phyloP scores from a whole-genome alignment of 1,140 invertebrate species.

The Drosophila novamexicana region DNA sequence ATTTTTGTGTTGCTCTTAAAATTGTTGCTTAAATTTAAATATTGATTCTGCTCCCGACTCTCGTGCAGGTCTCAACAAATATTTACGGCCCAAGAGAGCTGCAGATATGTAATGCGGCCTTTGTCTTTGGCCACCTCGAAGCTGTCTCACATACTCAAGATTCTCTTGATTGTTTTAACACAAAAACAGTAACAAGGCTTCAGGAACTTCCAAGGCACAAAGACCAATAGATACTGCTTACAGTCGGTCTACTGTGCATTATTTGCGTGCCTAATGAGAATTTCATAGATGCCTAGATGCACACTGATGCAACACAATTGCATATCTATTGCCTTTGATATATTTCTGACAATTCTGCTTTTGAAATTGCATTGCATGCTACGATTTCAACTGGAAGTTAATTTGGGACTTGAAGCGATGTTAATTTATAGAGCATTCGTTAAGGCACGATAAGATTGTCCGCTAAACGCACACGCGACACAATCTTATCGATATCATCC shows the following conservation, averaged over 20 bases:
- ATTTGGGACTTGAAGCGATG: not conserved
- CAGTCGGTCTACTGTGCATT: conserved; percentile 49
- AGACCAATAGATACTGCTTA: conserved; percentile 23
- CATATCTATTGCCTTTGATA: not conserved
- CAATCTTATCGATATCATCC: conserved; percentile 42
- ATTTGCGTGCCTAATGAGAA: conserved; percentile 68
- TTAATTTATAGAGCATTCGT: conserved; percentile 14
- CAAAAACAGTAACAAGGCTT: conserved; percentile 1
- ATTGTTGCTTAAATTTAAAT: conserved; percentile 70
- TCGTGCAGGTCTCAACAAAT: conserved; percentile 41
- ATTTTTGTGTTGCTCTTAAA: conserved; percentile 16
- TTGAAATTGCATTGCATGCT: conserved; percentile 5
- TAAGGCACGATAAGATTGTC: conserved; percentile 30
- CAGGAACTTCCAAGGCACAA: not conserved
- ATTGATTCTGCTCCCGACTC: conserved; percentile 58
- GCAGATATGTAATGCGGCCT: conserved; percentile 44
- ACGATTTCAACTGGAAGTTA: not conserved
- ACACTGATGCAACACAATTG: conserved; percentile 44
- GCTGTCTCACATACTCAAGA: conserved; percentile 41
- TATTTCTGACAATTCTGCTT: not conserved
- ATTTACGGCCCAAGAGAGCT: conserved; percentile 55
- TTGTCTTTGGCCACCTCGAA: conserved; percentile 26
- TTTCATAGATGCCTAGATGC: conserved; percentile 58
- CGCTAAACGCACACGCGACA: conserved; percentile 5
- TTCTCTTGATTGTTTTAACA: conserved; percentile 46